Evolutionary conservation across 1,140 invertebrate genomes (phyloP), one percentile per base, ranked within the genome.

Genomic region (Bilobella aurantiaca): DNA sequence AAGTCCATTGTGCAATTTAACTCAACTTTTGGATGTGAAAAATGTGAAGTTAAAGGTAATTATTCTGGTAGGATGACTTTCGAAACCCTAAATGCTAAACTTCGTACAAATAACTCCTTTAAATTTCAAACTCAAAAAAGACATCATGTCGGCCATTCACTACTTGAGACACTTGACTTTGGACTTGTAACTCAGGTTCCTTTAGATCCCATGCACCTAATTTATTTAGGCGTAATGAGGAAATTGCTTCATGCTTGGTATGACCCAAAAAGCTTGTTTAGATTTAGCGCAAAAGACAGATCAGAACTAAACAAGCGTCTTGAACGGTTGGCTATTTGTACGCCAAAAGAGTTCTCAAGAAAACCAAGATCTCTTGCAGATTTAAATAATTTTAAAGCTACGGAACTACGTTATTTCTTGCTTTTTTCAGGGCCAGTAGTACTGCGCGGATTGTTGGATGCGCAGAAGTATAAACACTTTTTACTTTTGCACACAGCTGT

Each of bases 271-370:
- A 69, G 65, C 16, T 28, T 29, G 14, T 28, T 23, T 57, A 21
- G 12, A 23, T 23, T 59, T 3, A 31, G 5, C 25, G 5, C 14
- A 5, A 5, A 3, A 59, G 31, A 59, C n/a, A 14, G 18, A 18
- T 12, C n/a, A 12, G 8, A 27, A 5, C 5, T 62, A 71, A 23
- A 64, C 69, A 21, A 67, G 25, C 64, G 63, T 34, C 68, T n/a
- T 53, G 37, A 60, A 5, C n/a, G 58, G 14, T 12, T 65, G 21
- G 34, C 46, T 58, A 63, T 58, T 3, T 70, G 57, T n/a, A 64
- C 73, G 42, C 70, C 75, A 37, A 28, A 21, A 37, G 74, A 78
- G 62, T 78, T 77, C 69, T 12, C 58, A 5, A 62, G 64, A 62
- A 59, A 61, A 47, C 32, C 30, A 3, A 63, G 64, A 16, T 62